These are phyloP conservation scores for Calonectris borealis DNA, from an alignment of 2,113 vertebrate genomes.

Conservation along the genomic window DNA sequence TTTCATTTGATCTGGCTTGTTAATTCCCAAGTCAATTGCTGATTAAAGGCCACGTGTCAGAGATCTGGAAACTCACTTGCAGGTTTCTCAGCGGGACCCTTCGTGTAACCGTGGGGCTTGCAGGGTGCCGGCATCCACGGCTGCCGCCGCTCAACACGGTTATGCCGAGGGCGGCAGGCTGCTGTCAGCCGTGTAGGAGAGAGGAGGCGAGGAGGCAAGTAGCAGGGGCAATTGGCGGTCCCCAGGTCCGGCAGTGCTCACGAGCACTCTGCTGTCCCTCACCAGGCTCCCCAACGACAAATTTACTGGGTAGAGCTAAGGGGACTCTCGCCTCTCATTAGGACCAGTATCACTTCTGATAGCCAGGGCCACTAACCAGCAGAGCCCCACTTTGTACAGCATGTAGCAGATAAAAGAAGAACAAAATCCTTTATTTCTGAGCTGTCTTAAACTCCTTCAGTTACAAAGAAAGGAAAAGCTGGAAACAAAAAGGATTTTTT, in stretches of 20 bases:
- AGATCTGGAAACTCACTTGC: not conserved
- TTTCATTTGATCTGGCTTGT: not conserved
- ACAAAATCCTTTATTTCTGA: not conserved
- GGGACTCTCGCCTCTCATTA: too few species aligned
- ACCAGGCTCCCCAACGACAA: not conserved
- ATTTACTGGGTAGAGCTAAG: not conserved
- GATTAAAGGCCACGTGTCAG: not conserved
- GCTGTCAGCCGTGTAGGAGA: not conserved
- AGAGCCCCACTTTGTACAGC: not conserved
- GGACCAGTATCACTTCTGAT: not conserved
- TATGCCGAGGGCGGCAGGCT: not conserved
- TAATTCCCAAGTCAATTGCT: not conserved
- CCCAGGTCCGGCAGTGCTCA: not conserved
- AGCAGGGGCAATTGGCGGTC: not conserved
- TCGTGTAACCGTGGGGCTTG: fast-evolving
- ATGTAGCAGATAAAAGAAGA: not conserved
- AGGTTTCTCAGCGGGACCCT: not conserved
- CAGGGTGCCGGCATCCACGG: not conserved
- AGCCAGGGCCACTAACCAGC: not conserved
- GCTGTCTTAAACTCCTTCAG: not conserved
- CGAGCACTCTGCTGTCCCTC: not conserved
- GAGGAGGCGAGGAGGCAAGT: not conserved
- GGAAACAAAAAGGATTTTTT: not conserved
- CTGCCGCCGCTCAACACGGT: not conserved
- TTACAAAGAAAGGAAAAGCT: not conserved